Evolutionary conservation across 2,888 invertebrate species (phyloP).

Genomic region (Luperina testacea): DNA sequence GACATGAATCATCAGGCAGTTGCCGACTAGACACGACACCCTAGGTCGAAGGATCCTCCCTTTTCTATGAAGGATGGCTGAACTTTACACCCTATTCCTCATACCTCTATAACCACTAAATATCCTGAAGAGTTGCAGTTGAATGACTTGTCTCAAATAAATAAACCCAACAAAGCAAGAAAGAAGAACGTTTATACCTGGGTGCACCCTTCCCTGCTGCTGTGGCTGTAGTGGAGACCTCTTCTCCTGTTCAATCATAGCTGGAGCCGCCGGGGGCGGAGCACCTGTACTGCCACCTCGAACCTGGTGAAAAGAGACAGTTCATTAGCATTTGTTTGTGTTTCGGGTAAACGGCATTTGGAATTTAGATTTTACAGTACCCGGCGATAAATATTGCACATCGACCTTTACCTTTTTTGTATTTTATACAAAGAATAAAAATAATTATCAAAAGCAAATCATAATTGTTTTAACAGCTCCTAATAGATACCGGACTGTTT

Average conservation of each 20-base stretch:
- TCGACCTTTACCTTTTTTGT: too few species aligned
- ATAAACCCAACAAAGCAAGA: neutral
- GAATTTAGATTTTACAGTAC: neutral
- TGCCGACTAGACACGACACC: too few species aligned
- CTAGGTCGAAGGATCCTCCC: too few species aligned
- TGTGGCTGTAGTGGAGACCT: slow-evolving; percentile 93
- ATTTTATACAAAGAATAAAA: too few species aligned
- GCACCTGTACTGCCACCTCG: slow-evolving; percentile 86
- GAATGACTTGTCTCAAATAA: too few species aligned
- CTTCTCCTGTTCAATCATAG: slow-evolving; percentile 90
- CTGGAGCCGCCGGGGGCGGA: slow-evolving; percentile 85
- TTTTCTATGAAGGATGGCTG: neutral
- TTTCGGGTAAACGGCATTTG: neutral
- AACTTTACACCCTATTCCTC: neutral
- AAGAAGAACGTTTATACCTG: slow-evolving; percentile 59
- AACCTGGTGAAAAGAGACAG: slow-evolving; percentile 73
- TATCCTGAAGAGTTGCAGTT: neutral
- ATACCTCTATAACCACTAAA: too few species aligned
- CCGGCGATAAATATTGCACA: too few species aligned
- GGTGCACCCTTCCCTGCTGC: slow-evolving; percentile 80
- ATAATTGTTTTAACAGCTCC: too few species aligned
- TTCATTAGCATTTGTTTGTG: slow-evolving; percentile 3
- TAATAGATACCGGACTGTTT: too few species aligned
- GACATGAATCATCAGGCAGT: neutral
- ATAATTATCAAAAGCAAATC: too few species aligned